Evolutionary conservation across 2,113 vertebrate species (phyloP).

Genomic region (Hydropotes inermis): DNA sequence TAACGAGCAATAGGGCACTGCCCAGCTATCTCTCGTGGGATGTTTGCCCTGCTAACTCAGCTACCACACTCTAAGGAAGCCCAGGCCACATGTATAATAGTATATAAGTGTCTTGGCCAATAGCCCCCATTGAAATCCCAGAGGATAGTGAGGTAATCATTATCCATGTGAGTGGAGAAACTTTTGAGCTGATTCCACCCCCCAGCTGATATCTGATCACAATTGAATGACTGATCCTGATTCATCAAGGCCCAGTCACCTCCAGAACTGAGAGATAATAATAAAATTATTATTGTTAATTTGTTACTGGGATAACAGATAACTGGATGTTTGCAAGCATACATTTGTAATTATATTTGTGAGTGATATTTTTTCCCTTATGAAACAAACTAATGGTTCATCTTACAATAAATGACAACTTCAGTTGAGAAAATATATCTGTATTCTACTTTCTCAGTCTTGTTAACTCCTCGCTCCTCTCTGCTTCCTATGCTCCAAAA

Average conservation of each 20-base stretch:
- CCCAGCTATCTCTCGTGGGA: neutral
- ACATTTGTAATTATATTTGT: neutral
- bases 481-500: neutral
- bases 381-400: conserved; percentile 6
- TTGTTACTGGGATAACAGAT: neutral
- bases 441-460: neutral
- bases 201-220: neutral
- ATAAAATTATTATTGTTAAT: neutral
- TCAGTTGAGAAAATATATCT: neutral
- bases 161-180: neutral
- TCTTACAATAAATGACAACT: neutral
- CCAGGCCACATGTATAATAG: neutral
- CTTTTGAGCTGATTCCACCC: neutral
- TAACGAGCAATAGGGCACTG: neutral
- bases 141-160: neutral
- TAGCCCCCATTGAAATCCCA: neutral
- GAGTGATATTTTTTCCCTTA: neutral
- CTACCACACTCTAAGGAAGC: neutral
- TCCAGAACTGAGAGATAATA: neutral
- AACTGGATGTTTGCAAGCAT: neutral
- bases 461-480: neutral
- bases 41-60: neutral
- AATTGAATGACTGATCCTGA: neutral
- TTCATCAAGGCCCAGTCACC: neutral
- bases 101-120: neutral